Evolutionary conservation across 2,888 invertebrate genomes (phyloP), one percentile per base, ranked within the genome.

Genomic region (Tetanocera ferruginea): DNA sequence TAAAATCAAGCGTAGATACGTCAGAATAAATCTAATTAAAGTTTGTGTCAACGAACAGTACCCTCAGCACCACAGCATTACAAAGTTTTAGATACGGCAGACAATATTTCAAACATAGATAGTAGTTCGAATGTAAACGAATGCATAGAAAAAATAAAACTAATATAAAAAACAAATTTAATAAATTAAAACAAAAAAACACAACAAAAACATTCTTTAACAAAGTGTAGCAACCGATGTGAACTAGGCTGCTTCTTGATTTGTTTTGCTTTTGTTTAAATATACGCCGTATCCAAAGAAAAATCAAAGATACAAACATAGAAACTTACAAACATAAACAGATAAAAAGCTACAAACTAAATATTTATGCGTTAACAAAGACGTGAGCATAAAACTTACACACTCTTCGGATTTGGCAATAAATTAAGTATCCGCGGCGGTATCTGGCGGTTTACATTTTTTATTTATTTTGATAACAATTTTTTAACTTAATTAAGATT

Each of bases 231-330:
- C 57, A 72, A 72, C 72, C 17, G 49, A 28, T 81, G 79, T 72
- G 80, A 81, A 81, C 70, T 76, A 77, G 78, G 80, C 67, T 78
- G 78, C 69, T 62, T 69, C 78, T 78, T 66, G 76, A 60, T 80
- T 73, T 76, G 51, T 72, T 76, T 76, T 71, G 55, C 55, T 60
- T 60, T 28, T 60, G 25, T 60, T 28, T 28, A 60, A 60, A 14
- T 25, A 8, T 8, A 28, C 8, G 28, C 14, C 28, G 17, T n/a
- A 60, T 17, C 5, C 28, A 60, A 28, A 60, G 9, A 23, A 23
- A 6, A 3, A 8, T 25, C 28, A 17, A 9, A 60, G 11, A 6
- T 43, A 43, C 14, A 11, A 11, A 43, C 5, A 6, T 57, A 19
- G 57, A 57, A 25, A 23, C 23, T 57, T 19, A 25, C 57, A 57